Base-by-base conservation (phyloP, 2,797 vertebrate species). In the Melopsittacus undulatus region DNA sequence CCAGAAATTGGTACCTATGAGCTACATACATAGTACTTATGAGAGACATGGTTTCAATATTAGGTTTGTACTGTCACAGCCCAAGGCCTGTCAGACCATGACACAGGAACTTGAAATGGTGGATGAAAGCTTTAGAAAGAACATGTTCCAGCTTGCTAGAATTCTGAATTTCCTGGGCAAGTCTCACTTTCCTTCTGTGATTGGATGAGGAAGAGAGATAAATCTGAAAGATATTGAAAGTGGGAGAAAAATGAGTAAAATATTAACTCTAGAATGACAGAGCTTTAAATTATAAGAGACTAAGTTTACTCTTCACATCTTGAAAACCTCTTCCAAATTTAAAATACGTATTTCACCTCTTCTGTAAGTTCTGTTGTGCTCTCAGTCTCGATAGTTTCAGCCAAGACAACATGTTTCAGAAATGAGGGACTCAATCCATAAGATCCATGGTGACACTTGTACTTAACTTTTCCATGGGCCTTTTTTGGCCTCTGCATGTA, bases 191-290 rank as follows among this genome's bases (percentile, higher is more conserved):
- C 61, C 72, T 72, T 70, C 75, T 80, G 59, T 70, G 76, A 87
- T 61, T 93, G 90, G 52, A 67, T 5, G 7, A 73, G 48, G 56
- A 77, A 80, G 14, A 64, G 36, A 85, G 17, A 85, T 82, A 73
- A 46, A 61, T 89, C 72, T 83, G 70, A 95, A 92, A 80, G 38
- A 12, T 46, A 56, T 83, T 87, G 92, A 77, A 92, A 95, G 10
- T 38, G 79, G 36, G 22, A 89, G 84, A 92, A 94, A 93, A 95
- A 86, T 66, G 90, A 88, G 84, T 90, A 89, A 95, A 88, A 54
- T 87, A 92, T 67, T 95, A 64, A 78, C 56, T 80, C 49, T 90
- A 63, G 82, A 85, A 83, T 84, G 77, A 69, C 45, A 67, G 79
- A 73, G 40, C 61, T 94, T 87, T 78, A 78, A 83, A 86, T 95